A percentile compares a stretch with the other conserved stretches of the same genome.
These are phyloP conservation scores for Enteromius afrohamiltoni DNA, from an alignment of 2,797 vertebrate species.

Conservation along the genomic window DNA sequence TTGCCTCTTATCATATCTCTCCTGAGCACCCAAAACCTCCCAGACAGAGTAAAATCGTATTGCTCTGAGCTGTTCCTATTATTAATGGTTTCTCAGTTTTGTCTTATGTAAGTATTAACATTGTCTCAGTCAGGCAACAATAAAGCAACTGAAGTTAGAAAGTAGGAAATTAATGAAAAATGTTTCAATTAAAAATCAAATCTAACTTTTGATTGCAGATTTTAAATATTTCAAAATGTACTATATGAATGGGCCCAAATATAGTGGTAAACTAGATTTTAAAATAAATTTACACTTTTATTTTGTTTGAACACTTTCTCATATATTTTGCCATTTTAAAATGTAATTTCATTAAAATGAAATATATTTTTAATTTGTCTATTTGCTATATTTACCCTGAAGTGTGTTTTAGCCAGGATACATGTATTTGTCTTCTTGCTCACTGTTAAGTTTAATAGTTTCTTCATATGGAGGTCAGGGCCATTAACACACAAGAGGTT, in stretches of 20 bases:
- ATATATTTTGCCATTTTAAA: neutral
- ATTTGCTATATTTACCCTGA: neutral
- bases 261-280: neutral
- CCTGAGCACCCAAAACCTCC: conserved; percentile 41
- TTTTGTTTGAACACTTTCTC: neutral
- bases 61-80: neutral
- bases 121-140: neutral
- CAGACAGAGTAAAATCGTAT: neutral
- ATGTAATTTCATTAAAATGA: neutral
- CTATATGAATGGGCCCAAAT: neutral
- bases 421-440: conserved; percentile 9
- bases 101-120: conserved; percentile 15
- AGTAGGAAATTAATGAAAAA: neutral
- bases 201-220: neutral
- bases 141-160: no score
- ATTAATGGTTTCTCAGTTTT: neutral
- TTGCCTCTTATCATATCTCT: conserved; percentile 53
- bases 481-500: neutral
- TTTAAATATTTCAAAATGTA: neutral
- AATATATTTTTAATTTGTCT: neutral
- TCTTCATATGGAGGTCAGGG: neutral
- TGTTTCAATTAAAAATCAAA: neutral
- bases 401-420: neutral
- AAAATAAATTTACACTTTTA: neutral
- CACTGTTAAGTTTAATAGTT: neutral